phyloP scores from a whole-genome alignment of 2,797 vertebrate genomes.

The Eurystomus glaucurus region DNA sequence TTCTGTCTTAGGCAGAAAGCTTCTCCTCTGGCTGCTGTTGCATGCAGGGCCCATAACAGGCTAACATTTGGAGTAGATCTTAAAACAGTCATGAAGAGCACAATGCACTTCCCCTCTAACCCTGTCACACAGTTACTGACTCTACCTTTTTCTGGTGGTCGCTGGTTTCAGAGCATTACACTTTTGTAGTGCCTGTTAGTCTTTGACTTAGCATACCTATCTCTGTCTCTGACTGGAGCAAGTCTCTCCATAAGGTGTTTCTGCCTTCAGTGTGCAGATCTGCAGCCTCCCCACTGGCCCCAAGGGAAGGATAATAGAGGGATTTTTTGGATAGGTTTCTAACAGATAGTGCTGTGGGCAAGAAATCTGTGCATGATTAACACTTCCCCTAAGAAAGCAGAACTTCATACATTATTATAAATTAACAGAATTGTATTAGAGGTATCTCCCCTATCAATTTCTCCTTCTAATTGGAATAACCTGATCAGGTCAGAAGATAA shows the following conservation, averaged over 20 bases:
- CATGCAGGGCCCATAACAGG: fast-evolving
- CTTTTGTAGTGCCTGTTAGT: background rate
- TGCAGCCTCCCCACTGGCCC: background rate
- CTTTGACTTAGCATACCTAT: background rate
- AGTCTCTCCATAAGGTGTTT: background rate
- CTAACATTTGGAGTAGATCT: background rate
- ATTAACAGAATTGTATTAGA: background rate
- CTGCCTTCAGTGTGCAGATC: background rate
- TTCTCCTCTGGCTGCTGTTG: background rate
- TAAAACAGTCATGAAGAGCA: background rate
- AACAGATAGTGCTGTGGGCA: background rate
- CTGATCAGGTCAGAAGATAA: background rate
- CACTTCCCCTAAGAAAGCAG: background rate
- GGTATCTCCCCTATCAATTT: background rate
- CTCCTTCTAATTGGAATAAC: slow-evolving; percentile 28
- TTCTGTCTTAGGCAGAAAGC: background rate
- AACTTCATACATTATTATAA: background rate
- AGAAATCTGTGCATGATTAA: slow-evolving; percentile 41
- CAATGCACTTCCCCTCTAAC: background rate
- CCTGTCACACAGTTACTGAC: background rate
- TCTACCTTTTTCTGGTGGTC: background rate
- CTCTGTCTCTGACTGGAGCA: background rate
- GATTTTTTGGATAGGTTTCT: background rate
- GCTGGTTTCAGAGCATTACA: background rate
- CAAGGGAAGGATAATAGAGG: background rate